phyloP scores from a whole-genome alignment of 2,797 vertebrate species.

The Rhinella marina region DNA sequence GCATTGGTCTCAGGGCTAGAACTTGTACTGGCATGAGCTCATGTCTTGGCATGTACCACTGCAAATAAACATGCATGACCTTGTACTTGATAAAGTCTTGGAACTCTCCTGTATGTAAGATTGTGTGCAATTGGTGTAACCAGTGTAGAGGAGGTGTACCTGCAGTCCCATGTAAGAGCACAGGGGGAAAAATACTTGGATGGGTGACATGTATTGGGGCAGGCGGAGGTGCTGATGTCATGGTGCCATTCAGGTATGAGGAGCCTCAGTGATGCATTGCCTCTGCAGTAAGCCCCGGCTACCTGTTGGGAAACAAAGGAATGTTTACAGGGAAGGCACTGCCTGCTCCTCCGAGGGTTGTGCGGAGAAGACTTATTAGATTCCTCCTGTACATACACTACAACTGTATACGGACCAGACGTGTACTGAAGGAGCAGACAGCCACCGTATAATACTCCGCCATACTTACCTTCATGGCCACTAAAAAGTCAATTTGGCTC shows the following conservation, averaged over 20 bases:
- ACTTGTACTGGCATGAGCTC: too few relatives aligned
- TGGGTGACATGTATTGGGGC: too few relatives aligned
- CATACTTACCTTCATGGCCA: too few relatives aligned
- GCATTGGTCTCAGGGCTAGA: too few relatives aligned
- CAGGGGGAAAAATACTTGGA: too few relatives aligned
- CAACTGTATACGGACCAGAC: too few relatives aligned
- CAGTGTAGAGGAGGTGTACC: not conserved
- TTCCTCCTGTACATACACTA: too few relatives aligned
- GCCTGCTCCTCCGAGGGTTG: not conserved
- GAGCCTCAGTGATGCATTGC: not conserved
- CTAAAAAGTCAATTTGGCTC: not conserved
- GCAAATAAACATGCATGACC: not conserved
- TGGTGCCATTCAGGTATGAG: not conserved
- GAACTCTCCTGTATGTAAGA: not conserved
- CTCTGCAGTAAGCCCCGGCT: conserved; percentile 1
- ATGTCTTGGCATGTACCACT: not conserved
- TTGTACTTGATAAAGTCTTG: not conserved
- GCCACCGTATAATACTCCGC: too few relatives aligned
- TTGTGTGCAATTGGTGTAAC: too few relatives aligned
- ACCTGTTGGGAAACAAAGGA: conserved; percentile 45
- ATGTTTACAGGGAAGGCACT: not conserved
- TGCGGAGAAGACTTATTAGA: too few relatives aligned
- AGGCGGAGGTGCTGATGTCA: too few relatives aligned
- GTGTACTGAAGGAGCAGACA: not conserved
- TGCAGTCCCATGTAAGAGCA: not conserved